Evolutionary conservation across 1,140 invertebrate species (phyloP).

Genomic region (Drosophila aff.): DNA sequence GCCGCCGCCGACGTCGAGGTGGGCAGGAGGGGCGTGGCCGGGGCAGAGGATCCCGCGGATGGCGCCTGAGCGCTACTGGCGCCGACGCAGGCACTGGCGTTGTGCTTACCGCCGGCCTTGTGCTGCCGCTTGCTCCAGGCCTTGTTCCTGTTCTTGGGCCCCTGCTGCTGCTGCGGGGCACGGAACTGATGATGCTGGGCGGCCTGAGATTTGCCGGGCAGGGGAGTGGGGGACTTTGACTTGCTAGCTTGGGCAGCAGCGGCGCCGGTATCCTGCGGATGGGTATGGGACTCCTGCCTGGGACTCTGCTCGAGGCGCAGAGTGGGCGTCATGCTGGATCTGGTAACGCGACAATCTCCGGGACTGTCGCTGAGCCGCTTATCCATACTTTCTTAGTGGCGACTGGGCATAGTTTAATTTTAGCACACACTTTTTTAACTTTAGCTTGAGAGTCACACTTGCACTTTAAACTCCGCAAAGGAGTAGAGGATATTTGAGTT

Average conservation of each 20-base stretch:
- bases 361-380: conserved; percentile 69
- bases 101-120: conserved; percentile 67
- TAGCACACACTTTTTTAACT: conserved; percentile 7
- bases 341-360: conserved; percentile 76
- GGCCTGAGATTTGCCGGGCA: conserved; percentile 52
- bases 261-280: conserved; percentile 42
- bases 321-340: conserved; percentile 74
- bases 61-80: conserved; percentile 41
- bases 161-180: conserved; percentile 74
- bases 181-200: conserved; percentile 78
- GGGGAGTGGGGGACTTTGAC: conserved; percentile 55
- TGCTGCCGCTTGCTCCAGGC: conserved; percentile 78
- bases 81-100: conserved; percentile 22
- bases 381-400: conserved; percentile 56
- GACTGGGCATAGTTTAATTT: conserved; percentile 7
- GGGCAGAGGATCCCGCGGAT: conserved; percentile 22
- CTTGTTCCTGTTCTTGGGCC: conserved; percentile 68
- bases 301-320: conserved; percentile 53
- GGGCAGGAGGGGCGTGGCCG: conserved; percentile 34
- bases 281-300: conserved; percentile 25
- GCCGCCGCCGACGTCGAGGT: conserved; percentile 18
- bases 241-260: conserved; percentile 19
- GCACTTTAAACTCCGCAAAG: conserved; percentile 1
- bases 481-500: neutral
- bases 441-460: too few relatives aligned